phyloP scores from a whole-genome alignment of 2,113 vertebrate species.

The Pseudois nayaur region DNA sequence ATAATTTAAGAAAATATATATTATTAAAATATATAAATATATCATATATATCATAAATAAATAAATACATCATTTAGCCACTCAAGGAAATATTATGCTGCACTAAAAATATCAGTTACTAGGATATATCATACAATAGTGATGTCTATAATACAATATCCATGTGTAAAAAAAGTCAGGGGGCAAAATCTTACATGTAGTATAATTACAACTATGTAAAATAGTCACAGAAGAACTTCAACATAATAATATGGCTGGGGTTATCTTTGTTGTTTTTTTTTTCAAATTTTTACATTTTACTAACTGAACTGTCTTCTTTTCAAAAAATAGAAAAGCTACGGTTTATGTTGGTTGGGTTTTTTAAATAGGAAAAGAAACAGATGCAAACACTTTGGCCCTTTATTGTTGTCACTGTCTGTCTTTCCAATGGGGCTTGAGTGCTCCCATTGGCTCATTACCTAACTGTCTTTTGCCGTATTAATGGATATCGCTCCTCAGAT shows the following conservation, averaged over 20 bases:
- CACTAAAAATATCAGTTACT: slow-evolving; percentile 26
- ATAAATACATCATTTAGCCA: background rate
- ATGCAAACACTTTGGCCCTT: background rate
- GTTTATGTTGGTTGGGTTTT: background rate
- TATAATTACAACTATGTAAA: background rate
- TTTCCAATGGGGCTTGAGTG: background rate
- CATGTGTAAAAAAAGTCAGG: background rate
- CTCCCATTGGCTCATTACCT: background rate
- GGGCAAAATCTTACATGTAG: background rate
- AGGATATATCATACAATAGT: background rate
- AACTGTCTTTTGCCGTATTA: background rate
- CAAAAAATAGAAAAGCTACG: background rate
- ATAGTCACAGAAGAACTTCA: background rate
- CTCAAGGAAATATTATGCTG: background rate
- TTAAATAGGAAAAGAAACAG: background rate
- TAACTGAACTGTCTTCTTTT: background rate
- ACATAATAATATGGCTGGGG: background rate
- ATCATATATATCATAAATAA: background rate
- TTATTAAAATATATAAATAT: background rate
- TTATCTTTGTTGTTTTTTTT: background rate
- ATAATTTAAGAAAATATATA: background rate
- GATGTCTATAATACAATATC: background rate
- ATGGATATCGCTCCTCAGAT: background rate
- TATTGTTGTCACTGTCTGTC: background rate
- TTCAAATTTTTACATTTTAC: background rate